Percentiles rank a stretch among this genome's conserved stretches.
phyloP scores from a whole-genome alignment of 2,797 vertebrate genomes.

The Hapalemur alaotrensis region DNA sequence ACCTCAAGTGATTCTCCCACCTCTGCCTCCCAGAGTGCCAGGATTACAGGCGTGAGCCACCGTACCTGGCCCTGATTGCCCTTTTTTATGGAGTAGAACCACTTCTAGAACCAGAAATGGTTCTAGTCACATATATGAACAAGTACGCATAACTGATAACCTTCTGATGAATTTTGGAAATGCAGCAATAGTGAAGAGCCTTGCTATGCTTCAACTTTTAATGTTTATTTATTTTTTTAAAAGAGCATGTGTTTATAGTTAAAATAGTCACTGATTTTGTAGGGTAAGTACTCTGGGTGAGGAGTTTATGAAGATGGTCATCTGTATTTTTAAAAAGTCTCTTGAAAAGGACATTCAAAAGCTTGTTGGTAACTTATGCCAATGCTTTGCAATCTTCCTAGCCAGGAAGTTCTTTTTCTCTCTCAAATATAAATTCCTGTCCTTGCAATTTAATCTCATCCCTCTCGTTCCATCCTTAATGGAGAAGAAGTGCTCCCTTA shows the following conservation, averaged over 20 bases:
- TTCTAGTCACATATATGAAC: not conserved
- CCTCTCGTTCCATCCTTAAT: not conserved
- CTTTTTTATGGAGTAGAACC: not conserved
- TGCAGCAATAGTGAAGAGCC: not conserved
- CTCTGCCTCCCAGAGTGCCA: no score
- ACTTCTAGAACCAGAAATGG: not conserved
- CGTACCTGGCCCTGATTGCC: not conserved
- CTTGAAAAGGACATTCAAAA: conserved; percentile 13
- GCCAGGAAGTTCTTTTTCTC: not conserved
- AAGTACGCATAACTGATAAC: not conserved
- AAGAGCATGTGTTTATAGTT: conserved; percentile 16
- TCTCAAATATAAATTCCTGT: not conserved
- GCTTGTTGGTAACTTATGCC: not conserved
- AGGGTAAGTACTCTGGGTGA: not conserved
- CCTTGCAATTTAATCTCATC: not conserved
- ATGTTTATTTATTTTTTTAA: not conserved
- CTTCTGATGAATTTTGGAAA: not conserved
- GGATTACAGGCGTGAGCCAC: no score
- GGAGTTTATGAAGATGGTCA: not conserved
- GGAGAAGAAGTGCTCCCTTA: not conserved
- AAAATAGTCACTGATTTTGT: not conserved
- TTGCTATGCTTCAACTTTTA: not conserved
- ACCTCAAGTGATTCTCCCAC: no score
- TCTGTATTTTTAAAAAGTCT: not conserved
- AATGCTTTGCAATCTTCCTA: not conserved